Base-by-base conservation (phyloP, 2,113 vertebrate species). In the Scytalopus superciliaris region DNA sequence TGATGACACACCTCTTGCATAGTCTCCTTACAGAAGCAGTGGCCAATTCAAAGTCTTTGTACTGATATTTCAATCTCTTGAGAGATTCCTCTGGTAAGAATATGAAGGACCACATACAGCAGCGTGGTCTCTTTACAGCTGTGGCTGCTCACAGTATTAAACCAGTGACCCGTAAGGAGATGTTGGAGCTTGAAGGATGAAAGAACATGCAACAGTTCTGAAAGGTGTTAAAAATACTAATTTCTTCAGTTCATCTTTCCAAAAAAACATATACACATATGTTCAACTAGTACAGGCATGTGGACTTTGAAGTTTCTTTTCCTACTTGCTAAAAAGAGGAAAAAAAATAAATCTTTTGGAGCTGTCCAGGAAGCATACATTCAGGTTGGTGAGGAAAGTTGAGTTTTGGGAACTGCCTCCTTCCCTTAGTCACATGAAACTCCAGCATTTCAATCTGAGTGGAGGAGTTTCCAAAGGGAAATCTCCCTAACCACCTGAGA, bases 61-160 rank as follows among this genome's bases (percentile, higher is more conserved):
- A 19, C 4, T 10, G 52, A 10, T 23, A 72, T 67, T 57, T 70
- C 52, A n/a, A 40, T 55, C 22, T 77, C 42, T 35, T 59, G 67
- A 59, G 42, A 77, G n/a, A 30, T n/a, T 40, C 12, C 28, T 42
- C 23, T 70, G n/a, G 25, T 55, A n/a, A 7, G 56, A 69, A 24
- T 12, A 35, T 0, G 0, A 56, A 70, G 28, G n/a, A 27, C 7
- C 23, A 21, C 27, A 19, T 3, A 25, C 2, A 90, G 31, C 30
- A 45, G 40, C 0, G 3, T 19, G 31, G 23, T 11, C 33, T 74
- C 35, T 28, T 8, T 62, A 4, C 27, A 68, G 27, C 21, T 37
- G 9, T 19, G 37, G 31, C 35, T 87, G 40, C 28, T 75, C 23
- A 3, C 2, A 2, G 19, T 16, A 14, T 33, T 52, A 62, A 85